Evolutionary conservation across 2,113 vertebrate species (phyloP), one percentile per base, ranked within the genome.

Genomic region (Poeciliopsis prolifica): DNA sequence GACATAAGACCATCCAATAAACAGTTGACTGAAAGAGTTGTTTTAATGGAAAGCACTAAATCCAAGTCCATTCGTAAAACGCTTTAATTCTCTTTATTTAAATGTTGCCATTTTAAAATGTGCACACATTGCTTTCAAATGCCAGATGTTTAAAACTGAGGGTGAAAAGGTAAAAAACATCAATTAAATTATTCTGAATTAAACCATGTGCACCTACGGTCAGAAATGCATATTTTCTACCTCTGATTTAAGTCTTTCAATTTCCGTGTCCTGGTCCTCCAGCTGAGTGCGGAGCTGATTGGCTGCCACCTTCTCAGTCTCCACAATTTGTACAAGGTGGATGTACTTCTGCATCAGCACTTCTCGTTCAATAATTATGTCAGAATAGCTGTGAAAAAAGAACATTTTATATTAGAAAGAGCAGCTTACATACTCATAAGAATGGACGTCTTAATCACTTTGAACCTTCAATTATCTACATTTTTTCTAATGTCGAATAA

Each of bases 281-380:
- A 99, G 95, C 75, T 99, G 98, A 75, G 97, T 97, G 7, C 98
- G 95, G 35, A 99, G 95, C 82, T 99, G 98, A 92, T 97, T 98
- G 82, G 97, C 97, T 74, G 98, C 98, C 0, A 97, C 97, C 92
- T 99, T 99, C 93, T 99, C 98, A 0, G 97, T 98, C 86, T 99
- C 98, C 92, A 99, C 97, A 4, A 99, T 97, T 95, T 99, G 98
- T 51, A 98, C 95, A 65, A 99, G 95, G 92, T 99, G 98, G 89
- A 98, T 96, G 93, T 99, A 97, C 91, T 99, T 99, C 94, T 99
- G 98, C 97, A 96, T 98, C 88, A 99, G 92, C 0, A 96, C 96
- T 90, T 99, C 97, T 0, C 98, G 95, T 87, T 99, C 97, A 0
- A 97, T 97, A 88, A 98, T 97, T 85, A 99, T 96, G 74, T 95